These are phyloP conservation scores for Enteromius anoplus DNA, from an alignment of 2,797 vertebrate species.

Conservation along the genomic window DNA sequence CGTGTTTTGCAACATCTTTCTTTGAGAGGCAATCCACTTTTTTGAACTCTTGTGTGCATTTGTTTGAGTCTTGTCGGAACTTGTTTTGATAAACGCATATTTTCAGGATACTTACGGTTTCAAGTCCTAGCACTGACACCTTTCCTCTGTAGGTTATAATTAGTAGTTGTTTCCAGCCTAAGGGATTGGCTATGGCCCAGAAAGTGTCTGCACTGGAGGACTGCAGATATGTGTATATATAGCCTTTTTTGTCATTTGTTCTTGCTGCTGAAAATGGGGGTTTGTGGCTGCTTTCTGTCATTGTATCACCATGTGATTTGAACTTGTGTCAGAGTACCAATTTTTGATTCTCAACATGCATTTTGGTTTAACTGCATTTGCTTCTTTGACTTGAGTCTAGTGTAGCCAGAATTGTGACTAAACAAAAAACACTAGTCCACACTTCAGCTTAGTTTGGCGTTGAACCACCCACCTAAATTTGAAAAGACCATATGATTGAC, in stretches of 20 bases:
- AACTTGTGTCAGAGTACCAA: background rate
- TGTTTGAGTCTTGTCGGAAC: slow-evolving; percentile 36
- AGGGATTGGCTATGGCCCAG: slow-evolving; percentile 68
- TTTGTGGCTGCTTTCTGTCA: slow-evolving; percentile 61
- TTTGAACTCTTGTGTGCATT: slow-evolving; percentile 49
- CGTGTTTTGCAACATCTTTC: slow-evolving; percentile 56
- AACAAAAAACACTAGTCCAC: background rate
- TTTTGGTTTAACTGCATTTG: background rate
- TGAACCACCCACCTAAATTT: background rate
- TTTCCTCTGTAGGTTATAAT: slow-evolving; percentile 72
- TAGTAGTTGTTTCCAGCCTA: slow-evolving; percentile 65
- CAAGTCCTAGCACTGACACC: slow-evolving; percentile 74
- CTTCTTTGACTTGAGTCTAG: background rate
- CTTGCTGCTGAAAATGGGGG: slow-evolving; percentile 66
- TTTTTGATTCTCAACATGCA: background rate
- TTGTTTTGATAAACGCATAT: slow-evolving; percentile 67
- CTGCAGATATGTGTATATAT: slow-evolving; percentile 52
- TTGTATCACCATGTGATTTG: slow-evolving; percentile 15
- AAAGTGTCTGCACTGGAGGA: slow-evolving; percentile 66
- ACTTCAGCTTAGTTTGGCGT: background rate
- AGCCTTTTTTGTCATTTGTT: slow-evolving; percentile 64
- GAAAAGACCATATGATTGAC: background rate
- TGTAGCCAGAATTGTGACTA: background rate
- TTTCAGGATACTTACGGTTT: slow-evolving; percentile 71
- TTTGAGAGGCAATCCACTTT: slow-evolving; percentile 50